These are phyloP conservation scores for Phyllostomus hastatus DNA, from an alignment of 2,113 vertebrate species.

Conservation along the genomic window DNA sequence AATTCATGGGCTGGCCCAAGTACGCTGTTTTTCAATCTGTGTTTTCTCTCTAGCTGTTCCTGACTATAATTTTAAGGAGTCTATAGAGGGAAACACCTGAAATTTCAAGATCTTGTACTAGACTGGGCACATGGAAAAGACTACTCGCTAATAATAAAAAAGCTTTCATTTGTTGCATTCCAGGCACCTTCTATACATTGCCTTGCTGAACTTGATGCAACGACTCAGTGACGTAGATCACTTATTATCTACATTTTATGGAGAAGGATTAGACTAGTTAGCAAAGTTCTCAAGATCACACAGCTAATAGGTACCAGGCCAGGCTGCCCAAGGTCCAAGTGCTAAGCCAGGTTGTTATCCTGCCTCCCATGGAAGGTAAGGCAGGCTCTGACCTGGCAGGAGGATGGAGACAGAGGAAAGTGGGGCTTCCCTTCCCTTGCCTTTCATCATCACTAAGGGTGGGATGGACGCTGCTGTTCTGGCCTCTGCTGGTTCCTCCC, in stretches of 20 bases:
- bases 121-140: background rate
- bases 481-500: background rate
- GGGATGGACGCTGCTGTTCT: background rate
- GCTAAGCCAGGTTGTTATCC: background rate
- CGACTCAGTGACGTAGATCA: background rate
- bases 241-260: background rate
- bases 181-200: background rate
- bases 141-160: background rate
- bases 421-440: background rate
- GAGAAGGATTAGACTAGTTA: background rate
- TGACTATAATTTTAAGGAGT: background rate
- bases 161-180: background rate
- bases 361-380: background rate
- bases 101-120: background rate
- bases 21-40: background rate
- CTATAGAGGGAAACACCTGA: background rate
- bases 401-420: accelerated
- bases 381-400: background rate
- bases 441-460: background rate
- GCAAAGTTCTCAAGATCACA: background rate
- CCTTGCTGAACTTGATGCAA: background rate
- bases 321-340: background rate
- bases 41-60: background rate
- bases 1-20: background rate
- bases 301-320: background rate